Evolutionary conservation across 2,888 invertebrate genomes (phyloP).

Genomic region (Globia sparganii): DNA sequence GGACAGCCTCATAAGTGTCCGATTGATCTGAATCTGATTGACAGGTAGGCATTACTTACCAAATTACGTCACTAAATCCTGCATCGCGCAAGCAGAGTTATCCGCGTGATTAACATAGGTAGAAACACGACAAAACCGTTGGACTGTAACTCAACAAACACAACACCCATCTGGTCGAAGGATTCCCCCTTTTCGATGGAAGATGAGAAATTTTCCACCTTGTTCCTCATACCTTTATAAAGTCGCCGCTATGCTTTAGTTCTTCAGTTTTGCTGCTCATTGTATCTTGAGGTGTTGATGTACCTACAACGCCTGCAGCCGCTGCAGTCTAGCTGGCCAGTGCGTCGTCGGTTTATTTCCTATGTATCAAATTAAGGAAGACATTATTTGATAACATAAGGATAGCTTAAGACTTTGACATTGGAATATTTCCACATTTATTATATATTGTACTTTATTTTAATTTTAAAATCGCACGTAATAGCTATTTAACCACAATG

Average conservation of each 20-base stretch:
- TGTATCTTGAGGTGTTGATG: background rate
- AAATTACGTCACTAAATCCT: background rate
- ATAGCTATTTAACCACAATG: constrained; percentile 5
- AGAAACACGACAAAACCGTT: background rate
- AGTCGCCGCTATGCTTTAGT: too few relatives aligned
- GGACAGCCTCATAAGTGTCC: background rate
- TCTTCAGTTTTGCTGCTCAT: background rate
- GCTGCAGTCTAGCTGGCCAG: background rate
- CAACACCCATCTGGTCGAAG: background rate
- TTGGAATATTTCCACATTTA: constrained; percentile 17
- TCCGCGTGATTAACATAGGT: background rate
- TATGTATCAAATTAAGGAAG: constrained; percentile 12
- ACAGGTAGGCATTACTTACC: background rate
- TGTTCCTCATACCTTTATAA: background rate
- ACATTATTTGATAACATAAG: constrained; percentile 6
- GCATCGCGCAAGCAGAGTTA: background rate
- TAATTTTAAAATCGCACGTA: background rate
- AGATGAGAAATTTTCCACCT: background rate
- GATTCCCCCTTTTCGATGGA: background rate
- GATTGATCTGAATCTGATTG: background rate
- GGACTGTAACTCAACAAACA: background rate
- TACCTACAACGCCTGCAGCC: background rate
- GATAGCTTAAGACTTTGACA: constrained; percentile 11
- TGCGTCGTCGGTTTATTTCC: background rate
- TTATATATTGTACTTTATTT: background rate